Conservation (phyloP, 2,113 vertebrate genomes). For the Heterotis niloticus region DNA sequence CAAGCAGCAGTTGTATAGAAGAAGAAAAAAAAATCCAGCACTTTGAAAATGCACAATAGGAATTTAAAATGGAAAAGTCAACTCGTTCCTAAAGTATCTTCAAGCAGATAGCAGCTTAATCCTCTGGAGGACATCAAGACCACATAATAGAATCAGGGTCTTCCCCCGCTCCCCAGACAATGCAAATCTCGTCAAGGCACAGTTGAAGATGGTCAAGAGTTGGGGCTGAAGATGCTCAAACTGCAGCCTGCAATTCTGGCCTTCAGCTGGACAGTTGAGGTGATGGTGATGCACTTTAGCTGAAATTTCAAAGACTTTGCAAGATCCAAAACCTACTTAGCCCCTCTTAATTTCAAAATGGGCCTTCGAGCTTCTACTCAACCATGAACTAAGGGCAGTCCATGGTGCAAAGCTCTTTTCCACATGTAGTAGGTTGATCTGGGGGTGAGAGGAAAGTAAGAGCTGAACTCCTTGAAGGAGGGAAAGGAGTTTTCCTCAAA, state of each 20-base stretch:
- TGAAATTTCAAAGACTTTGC: not conserved
- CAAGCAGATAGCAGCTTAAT: slow-evolving; percentile 50
- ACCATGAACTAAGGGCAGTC: slow-evolving; percentile 81
- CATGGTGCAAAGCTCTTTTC: slow-evolving; percentile 87
- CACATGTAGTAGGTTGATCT: slow-evolving; percentile 98
- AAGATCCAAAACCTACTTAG: too few relatives aligned
- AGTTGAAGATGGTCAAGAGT: slow-evolving; percentile 32
- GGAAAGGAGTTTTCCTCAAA: slow-evolving; percentile 91
- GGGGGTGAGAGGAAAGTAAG: slow-evolving; percentile 83
- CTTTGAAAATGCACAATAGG: slow-evolving; percentile 9
- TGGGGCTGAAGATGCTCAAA: slow-evolving; percentile 43
- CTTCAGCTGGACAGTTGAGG: slow-evolving; percentile 24
- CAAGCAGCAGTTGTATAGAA: too few relatives aligned
- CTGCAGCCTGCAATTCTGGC: slow-evolving; percentile 33
- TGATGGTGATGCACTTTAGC: slow-evolving; percentile 3
- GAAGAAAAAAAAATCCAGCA: not conserved
- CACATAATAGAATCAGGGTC: slow-evolving; percentile 38
- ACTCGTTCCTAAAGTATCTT: slow-evolving; percentile 33
- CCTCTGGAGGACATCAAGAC: slow-evolving; percentile 53
- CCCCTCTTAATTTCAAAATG: too few relatives aligned
- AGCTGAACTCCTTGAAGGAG: slow-evolving; percentile 88
- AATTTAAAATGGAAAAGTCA: slow-evolving; percentile 40
- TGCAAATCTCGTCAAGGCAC: slow-evolving; percentile 60
- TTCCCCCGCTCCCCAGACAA: slow-evolving; percentile 61
- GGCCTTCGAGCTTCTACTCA: slow-evolving; percentile 44